Evolutionary conservation across 1,140 invertebrate species (phyloP), one percentile per base, ranked within the genome.

Genomic region (Anastrepha ludens): DNA sequence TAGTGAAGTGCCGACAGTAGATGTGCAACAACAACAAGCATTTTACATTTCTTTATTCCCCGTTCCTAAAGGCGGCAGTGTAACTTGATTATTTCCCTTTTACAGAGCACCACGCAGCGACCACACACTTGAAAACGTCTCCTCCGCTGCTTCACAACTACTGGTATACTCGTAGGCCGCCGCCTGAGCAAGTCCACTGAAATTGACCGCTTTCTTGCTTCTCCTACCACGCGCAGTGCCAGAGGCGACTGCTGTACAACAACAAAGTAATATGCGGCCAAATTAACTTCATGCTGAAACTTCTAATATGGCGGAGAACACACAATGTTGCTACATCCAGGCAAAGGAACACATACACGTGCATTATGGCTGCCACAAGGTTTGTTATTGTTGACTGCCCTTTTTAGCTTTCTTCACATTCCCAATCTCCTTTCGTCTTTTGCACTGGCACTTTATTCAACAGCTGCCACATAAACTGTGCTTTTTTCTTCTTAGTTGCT

Each of bases 211-310:
- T 47, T 9, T 3, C 41, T 41, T 15, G 13, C 67, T 17, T 29
- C 70, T 17, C n/a, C 39, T 47, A 1, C 15, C 41, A 17, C 70
- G 47, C 39, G 65, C 41, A 47, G 13, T 50, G 17, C 3, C 17
- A 15, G 70, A 13, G 4, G 13, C 70, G 41, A 9, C 70, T 6
- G 44, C 1, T 13, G 60, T 3, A n/a, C n/a, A 20, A 81, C 7
- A 55, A 81, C n/a, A 81, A 81, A 81, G 7, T 11, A 15, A 81
- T 9, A 41, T 81, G 15, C 41, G 74, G 6, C 47, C 74, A 81
- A 81, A 81, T 55, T 81, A 81, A 81, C 74, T 81, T 81, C 74
- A 55, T 81, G 74, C 44, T 55, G 17, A 81, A 81, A 81, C 74
- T 81, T 81, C 74, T 81, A 81, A 81, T 81, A n/a, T 20, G 74